Evolutionary conservation across 2,797 vertebrate species (phyloP), one percentile per base, ranked within the genome.

Genomic region (Rhinichthys osculus): DNA sequence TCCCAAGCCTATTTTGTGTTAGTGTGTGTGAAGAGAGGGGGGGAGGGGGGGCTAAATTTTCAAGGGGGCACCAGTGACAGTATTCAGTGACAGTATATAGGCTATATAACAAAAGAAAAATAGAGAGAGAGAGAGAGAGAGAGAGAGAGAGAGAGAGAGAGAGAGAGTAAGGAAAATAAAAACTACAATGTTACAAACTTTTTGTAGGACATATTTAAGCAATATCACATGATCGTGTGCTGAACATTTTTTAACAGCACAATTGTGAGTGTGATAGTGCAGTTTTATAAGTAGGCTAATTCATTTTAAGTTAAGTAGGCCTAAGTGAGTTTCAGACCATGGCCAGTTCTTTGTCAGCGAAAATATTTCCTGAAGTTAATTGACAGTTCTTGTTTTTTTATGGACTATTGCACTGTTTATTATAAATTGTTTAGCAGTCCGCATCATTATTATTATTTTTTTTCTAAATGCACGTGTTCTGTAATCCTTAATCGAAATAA

Each of bases 1-100:
- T 80, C 76, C 59, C 81, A 73, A 44, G 76, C 40, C 27, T 50
- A 66, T 27, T 42, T 33, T 66, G 76, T 40, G 35, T 17, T 54
- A 40, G 82, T 50, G 71, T 16, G 59, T 47, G 82, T 23, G 62
- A 9, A 44, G n/a, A 19, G 9, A 27, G 27, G 23, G 13, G 5
- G 30, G 6, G n/a, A 50, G 33, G 7, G n/a, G n/a, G 23, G 13
- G 5, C 11, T 30, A 11, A 57, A 44, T 59, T 42, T 77, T 44
- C 19, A 3, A 44, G 80, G 38, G 38, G 35, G 38, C 3, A 33
- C 23, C 10, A 17, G 50, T 30, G 67, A 57, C 67, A 27, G 13
- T 33, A 7, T 54, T 14, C 6, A 40, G 42, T 44, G 42, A 44
- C 42, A 3, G 42, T 11, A 42, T 10, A 42, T 10, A 42, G 2